Conservation (phyloP, 2,797 vertebrate genomes). For the Neopelma chrysocephalum region DNA sequence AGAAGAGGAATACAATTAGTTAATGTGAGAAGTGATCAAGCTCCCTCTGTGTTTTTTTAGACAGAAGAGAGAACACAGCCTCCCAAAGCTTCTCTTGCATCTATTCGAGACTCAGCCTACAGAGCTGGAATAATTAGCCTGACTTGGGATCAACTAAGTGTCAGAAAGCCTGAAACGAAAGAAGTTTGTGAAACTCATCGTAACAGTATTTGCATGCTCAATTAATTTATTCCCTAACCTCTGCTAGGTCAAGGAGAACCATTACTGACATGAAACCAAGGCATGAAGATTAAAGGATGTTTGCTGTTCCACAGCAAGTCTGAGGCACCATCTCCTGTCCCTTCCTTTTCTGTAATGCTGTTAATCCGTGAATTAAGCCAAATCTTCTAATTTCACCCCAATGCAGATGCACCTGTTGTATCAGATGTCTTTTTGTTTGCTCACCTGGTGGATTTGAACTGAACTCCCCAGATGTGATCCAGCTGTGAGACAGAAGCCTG, state of each 20-base stretch:
- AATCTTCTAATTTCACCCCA: neutral
- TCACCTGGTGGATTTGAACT: neutral
- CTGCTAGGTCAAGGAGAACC: neutral
- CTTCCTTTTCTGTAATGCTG: neutral
- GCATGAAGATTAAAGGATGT: neutral
- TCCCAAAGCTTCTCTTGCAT: neutral
- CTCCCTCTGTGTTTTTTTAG: neutral
- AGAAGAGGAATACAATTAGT: neutral
- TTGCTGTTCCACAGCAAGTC: neutral
- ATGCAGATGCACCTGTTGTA: rapidly evolving
- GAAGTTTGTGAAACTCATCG: neutral
- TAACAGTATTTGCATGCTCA: neutral
- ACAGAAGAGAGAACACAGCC: neutral
- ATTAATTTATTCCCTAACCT: neutral
- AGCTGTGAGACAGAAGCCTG: neutral
- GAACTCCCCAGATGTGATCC: neutral
- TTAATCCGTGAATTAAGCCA: neutral
- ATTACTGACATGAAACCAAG: neutral
- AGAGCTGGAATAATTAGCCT: constrained; percentile 1
- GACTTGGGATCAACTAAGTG: neutral
- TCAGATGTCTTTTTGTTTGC: neutral
- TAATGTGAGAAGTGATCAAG: neutral
- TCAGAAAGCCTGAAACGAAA: neutral
- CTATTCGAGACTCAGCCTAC: constrained; percentile 15
- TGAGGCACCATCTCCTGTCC: neutral